A percentile compares a stretch with the other conserved stretches of the same genome.
phyloP scores from a whole-genome alignment of 2,888 invertebrate species.

The Zaprionus lineosus region DNA sequence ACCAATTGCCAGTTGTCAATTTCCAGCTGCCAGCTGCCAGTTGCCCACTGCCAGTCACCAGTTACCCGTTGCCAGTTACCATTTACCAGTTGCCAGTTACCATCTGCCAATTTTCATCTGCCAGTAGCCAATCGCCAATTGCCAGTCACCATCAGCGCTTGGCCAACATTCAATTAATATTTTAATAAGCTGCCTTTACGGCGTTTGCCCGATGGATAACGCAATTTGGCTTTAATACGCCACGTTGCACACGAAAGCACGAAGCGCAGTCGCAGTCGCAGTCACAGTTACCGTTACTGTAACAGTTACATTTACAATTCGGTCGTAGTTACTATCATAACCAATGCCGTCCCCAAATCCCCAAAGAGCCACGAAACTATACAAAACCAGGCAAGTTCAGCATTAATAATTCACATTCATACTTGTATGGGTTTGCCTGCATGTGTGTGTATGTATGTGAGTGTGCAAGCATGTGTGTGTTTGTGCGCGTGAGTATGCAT shows the following conservation, averaged over 20 bases:
- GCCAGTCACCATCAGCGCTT: constrained; percentile 47
- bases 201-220: constrained; percentile 68
- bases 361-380: too few species aligned
- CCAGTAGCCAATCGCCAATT: constrained; percentile 17
- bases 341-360: neutral
- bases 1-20: constrained; percentile 16
- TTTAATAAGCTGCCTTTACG: constrained; percentile 76
- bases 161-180: constrained; percentile 76
- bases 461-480: neutral
- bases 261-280: constrained; percentile 17
- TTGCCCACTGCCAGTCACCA: constrained; percentile 75
- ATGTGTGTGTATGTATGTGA: constrained; percentile 1
- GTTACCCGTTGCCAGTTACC: constrained; percentile 45
- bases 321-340: too few species aligned
- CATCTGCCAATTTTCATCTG: constrained; percentile 39
- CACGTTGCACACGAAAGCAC: constrained; percentile 53
- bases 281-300: neutral
- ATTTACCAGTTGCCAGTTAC: constrained; percentile 33
- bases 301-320: too few species aligned
- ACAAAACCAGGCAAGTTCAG: constrained; percentile 20
- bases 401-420: constrained; percentile 70
- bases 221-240: constrained; percentile 69
- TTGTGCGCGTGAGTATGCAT: constrained; percentile 1
- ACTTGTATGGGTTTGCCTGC: too few species aligned
- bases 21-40: constrained; percentile 44